Percentiles rank a stretch among this genome's conserved stretches.
Evolutionary conservation across 2,888 invertebrate genomes (phyloP).

Genomic region (Drosophila emarginata): DNA sequence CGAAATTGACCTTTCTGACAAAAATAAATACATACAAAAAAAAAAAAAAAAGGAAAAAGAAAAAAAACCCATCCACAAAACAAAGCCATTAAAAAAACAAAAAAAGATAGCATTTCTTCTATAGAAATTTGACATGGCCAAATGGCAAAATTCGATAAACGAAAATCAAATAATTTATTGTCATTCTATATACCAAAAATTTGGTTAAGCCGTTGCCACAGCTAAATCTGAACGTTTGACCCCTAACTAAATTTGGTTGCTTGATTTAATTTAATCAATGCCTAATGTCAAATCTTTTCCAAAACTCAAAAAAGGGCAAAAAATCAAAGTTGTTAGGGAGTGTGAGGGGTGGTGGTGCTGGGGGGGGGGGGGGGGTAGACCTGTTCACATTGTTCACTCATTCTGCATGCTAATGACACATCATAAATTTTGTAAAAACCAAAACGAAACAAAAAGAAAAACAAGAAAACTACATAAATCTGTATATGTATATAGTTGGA

Average conservation of each 20-base stretch:
- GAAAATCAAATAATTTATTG: constrained; percentile 31
- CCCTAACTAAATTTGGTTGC: constrained; percentile 1
- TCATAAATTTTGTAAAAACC: constrained; percentile 73
- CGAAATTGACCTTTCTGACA: constrained; percentile 64
- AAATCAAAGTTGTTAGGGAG: neutral
- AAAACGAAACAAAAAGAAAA: too few relatives aligned
- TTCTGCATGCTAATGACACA: constrained; percentile 78
- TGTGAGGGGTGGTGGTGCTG: too few relatives aligned
- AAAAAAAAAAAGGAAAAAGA: constrained; percentile 31
- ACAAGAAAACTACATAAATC: constrained; percentile 19
- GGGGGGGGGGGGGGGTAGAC: neutral
- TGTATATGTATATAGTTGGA: constrained; percentile 26
- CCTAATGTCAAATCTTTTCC: neutral
- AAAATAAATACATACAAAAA: constrained; percentile 17
- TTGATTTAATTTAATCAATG: constrained; percentile 12
- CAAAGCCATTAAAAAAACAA: neutral
- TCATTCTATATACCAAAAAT: constrained; percentile 11
- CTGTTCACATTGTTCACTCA: constrained; percentile 51
- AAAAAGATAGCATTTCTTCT: neutral
- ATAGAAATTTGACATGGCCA: constrained; percentile 31
- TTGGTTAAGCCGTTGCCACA: constrained; percentile 9
- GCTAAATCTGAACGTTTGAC: constrained; percentile 31
- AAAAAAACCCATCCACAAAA: constrained; percentile 14
- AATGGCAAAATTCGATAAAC: constrained; percentile 13
- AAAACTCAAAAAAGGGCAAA: neutral